Evolutionary conservation across 2,888 invertebrate genomes (phyloP).

Genomic region (Cephus pulcher): DNA sequence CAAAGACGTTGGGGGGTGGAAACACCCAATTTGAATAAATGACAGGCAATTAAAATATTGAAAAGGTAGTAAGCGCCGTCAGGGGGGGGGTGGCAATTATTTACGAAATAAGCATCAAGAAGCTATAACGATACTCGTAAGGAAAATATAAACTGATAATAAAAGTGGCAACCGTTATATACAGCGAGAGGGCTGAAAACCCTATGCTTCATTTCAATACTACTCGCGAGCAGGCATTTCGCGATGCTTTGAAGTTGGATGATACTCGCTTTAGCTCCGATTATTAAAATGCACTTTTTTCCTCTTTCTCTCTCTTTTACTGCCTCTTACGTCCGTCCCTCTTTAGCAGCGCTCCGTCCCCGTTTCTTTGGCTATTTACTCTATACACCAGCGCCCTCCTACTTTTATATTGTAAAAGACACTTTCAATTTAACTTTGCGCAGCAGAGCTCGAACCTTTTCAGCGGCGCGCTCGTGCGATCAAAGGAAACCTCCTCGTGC

Average conservation of each 20-base stretch:
- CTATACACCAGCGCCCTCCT: constrained; percentile 30
- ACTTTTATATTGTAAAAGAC: constrained; percentile 44
- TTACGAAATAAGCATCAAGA: neutral
- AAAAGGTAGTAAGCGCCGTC: neutral
- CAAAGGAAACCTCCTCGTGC: constrained; percentile 42
- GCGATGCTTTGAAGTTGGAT: neutral
- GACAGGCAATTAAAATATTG: neutral
- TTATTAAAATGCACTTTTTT: constrained; percentile 45
- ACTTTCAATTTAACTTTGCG: constrained; percentile 53
- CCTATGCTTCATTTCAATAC: neutral
- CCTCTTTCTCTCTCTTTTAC: constrained; percentile 10
- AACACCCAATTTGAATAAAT: neutral
- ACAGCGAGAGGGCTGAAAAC: neutral
- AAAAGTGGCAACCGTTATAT: neutral
- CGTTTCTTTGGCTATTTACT: constrained; percentile 47
- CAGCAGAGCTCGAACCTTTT: neutral
- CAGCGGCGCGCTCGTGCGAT: constrained; percentile 27
- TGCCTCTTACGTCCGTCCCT: constrained; percentile 16
- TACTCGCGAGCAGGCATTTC: neutral
- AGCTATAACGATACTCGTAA: neutral
- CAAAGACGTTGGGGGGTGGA: neutral
- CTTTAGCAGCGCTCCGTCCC: constrained; percentile 13
- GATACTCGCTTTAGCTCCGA: constrained; percentile 37
- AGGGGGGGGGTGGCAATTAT: neutral
- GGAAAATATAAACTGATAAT: neutral